These are phyloP conservation scores for Podarcis lilfordi DNA, from an alignment of 2,797 vertebrate species.

Conservation along the genomic window DNA sequence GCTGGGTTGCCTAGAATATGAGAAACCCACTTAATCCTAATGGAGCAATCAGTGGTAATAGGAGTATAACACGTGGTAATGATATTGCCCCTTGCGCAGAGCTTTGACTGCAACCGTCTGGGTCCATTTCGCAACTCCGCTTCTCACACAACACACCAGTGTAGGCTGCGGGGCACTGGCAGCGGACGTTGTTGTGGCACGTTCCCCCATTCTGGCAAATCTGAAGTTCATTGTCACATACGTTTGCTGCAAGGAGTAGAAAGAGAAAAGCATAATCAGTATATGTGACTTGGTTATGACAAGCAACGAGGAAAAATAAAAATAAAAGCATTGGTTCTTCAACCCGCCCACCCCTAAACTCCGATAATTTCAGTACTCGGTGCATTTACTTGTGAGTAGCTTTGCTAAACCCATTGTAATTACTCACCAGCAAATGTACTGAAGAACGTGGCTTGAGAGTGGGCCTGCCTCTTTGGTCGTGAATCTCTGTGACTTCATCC, in stretches of 20 bases:
- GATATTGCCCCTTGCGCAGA: constrained; percentile 72
- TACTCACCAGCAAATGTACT: not conserved
- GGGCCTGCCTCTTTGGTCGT: not conserved
- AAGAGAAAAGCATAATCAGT: constrained; percentile 59
- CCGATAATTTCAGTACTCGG: not conserved
- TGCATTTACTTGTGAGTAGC: not conserved
- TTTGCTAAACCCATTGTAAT: not conserved
- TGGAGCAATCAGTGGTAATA: constrained; percentile 72
- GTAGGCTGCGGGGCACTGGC: constrained; percentile 87
- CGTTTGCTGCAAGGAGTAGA: constrained; percentile 83
- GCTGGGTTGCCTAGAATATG: constrained; percentile 73
- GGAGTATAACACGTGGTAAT: constrained; percentile 39
- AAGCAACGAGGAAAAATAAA: constrained; percentile 15
- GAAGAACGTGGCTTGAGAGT: not conserved
- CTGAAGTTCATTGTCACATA: constrained; percentile 94
- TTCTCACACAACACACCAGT: constrained; percentile 90
- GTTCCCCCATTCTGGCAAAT: constrained; percentile 96
- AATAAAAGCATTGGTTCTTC: not conserved
- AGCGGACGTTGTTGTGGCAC: constrained; percentile 90
- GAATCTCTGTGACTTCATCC: not conserved
- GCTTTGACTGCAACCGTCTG: constrained; percentile 81
- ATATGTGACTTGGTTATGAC: constrained; percentile 34
- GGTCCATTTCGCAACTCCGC: constrained; percentile 85
- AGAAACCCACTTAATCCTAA: constrained; percentile 71
- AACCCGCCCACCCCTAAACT: not conserved